Evolutionary conservation across 2,797 vertebrate species (phyloP).

Genomic region (Decapterus maruadsi): DNA sequence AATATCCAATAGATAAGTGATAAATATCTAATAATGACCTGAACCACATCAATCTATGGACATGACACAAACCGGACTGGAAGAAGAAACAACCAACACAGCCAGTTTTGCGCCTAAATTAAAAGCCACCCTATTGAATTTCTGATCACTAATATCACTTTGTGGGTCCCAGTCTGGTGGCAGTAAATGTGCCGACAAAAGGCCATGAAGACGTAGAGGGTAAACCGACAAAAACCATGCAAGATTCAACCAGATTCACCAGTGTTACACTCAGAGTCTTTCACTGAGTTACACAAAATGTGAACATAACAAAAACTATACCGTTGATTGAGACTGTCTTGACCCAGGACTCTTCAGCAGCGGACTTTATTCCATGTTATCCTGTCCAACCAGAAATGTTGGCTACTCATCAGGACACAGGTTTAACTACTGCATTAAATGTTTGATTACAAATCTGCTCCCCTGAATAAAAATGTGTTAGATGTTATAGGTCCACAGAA

Average conservation of each 20-base stretch:
- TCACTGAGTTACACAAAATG: background rate
- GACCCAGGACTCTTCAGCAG: background rate
- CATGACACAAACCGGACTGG: background rate
- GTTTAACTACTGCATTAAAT: no score
- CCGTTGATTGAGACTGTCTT: background rate
- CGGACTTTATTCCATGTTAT: background rate
- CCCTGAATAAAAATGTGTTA: background rate
- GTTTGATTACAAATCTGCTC: background rate
- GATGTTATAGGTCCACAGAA: no score
- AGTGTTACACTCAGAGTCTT: background rate
- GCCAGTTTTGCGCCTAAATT: background rate
- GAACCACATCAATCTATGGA: background rate
- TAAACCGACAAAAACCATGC: background rate
- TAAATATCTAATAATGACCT: background rate
- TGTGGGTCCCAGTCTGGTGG: no score
- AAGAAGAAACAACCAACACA: background rate
- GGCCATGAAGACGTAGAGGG: no score
- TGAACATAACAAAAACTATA: background rate
- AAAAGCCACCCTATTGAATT: no score
- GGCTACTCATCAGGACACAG: background rate
- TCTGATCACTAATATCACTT: no score
- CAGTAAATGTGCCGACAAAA: no score
- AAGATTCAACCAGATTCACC: background rate
- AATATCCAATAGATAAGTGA: background rate
- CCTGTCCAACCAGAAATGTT: background rate